These are phyloP conservation scores for Larimichthys crocea DNA, from an alignment of 2,113 vertebrate species.

Conservation along the genomic window DNA sequence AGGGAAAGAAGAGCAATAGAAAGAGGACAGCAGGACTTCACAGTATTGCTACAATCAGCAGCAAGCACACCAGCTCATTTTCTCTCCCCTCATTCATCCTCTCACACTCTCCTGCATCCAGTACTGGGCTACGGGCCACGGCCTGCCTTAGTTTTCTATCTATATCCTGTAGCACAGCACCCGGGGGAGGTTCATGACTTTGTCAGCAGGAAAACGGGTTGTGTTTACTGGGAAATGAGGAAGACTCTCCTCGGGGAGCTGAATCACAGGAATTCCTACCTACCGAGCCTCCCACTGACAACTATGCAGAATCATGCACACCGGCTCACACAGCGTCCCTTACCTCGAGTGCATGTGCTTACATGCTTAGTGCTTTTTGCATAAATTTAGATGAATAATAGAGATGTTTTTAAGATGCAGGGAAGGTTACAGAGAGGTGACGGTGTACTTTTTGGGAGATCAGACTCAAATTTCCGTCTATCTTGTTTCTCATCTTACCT, in stretches of 20 bases:
- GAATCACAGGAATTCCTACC: conserved; percentile 55
- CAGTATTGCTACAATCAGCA: conserved; percentile 59
- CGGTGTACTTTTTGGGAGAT: conserved; percentile 1
- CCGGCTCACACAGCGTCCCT: not conserved
- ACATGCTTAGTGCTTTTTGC: not conserved
- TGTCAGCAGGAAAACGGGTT: conserved; percentile 67
- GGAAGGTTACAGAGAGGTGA: conserved; percentile 46
- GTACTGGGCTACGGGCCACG: conserved; percentile 46
- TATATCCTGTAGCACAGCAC: conserved; percentile 70
- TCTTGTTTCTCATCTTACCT: not conserved
- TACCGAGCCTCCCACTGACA: conserved; percentile 31
- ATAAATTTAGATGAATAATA: conserved; percentile 69
- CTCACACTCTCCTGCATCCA: conserved; percentile 25
- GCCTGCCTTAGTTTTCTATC: conserved; percentile 65
- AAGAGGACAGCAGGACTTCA: conserved; percentile 26
- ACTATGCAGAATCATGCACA: conserved; percentile 4
- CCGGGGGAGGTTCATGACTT: conserved; percentile 53
- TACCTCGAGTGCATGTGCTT: conserved; percentile 9
- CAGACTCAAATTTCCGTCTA: conserved; percentile 3
- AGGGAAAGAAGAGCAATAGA: conserved; percentile 15
- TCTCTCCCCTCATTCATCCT: conserved; percentile 16
- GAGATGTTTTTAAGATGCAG: conserved; percentile 42
- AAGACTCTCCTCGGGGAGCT: conserved; percentile 58
- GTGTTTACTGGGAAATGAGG: conserved; percentile 67
- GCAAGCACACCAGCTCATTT: conserved; percentile 21